A percentile compares a stretch with the other conserved stretches of the same genome.
Evolutionary conservation across 2,113 vertebrate species (phyloP).

Genomic region (Scatophagus argus): DNA sequence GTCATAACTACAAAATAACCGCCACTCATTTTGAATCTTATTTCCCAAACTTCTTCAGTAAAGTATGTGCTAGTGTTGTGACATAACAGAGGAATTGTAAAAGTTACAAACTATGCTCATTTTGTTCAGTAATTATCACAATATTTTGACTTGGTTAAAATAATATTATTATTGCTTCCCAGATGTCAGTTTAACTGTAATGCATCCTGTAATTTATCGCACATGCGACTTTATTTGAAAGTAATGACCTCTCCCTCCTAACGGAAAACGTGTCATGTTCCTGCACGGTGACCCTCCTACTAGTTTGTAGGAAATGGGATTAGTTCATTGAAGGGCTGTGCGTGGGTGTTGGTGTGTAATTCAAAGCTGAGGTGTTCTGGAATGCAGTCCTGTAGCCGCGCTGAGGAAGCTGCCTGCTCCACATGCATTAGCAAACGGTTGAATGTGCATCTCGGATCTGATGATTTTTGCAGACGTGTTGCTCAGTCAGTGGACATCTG

Average conservation of each 20-base stretch:
- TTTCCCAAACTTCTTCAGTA: slow-evolving; percentile 7
- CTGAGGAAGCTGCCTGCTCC: slow-evolving; percentile 28
- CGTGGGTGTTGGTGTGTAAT: slow-evolving; percentile 59
- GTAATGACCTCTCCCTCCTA: slow-evolving; percentile 46
- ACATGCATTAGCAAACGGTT: slow-evolving; percentile 34
- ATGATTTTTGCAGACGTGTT: slow-evolving; percentile 40
- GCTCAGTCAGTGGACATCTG: slow-evolving; percentile 46
- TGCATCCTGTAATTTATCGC: slow-evolving; percentile 42
- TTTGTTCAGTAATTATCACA: slow-evolving; percentile 2
- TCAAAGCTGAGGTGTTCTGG: slow-evolving; percentile 59
- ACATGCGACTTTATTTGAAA: slow-evolving; percentile 37
- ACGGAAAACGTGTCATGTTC: slow-evolving; percentile 47
- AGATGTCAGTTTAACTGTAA: slow-evolving; percentile 14
- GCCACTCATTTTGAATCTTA: slow-evolving; percentile 10
- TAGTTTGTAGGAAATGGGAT: slow-evolving; percentile 55
- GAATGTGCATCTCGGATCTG: slow-evolving; percentile 41
- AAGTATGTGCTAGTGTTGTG: slow-evolving; percentile 2
- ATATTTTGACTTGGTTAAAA: slow-evolving; percentile 14
- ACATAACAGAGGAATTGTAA: slow-evolving; percentile 12
- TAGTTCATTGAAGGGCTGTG: slow-evolving; percentile 44
- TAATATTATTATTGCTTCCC: slow-evolving; percentile 22
- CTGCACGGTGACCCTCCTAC: slow-evolving; percentile 12
- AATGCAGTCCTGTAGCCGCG: slow-evolving; percentile 41
- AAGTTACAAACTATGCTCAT: neutral
- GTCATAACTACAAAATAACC: slow-evolving; percentile 9